phyloP scores from a whole-genome alignment of 2,888 invertebrate genomes.

The Hydropsyche betteni region DNA sequence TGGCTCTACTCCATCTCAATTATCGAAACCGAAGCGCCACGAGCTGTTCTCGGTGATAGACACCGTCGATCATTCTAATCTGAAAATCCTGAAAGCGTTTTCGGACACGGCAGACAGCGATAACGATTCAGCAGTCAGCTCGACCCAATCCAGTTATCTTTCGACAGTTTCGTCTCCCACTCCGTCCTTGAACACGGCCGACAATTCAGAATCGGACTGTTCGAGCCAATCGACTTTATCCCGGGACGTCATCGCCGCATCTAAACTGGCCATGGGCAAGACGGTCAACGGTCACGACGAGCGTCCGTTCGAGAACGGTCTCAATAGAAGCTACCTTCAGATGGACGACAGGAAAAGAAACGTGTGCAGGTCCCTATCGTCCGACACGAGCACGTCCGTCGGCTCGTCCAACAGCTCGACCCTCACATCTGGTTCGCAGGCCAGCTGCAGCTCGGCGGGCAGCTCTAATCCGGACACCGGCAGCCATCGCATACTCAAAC shows the following conservation, averaged over 20 bases:
- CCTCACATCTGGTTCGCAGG: conserved; percentile 77
- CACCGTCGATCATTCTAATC: conserved; percentile 51
- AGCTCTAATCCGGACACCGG: conserved; percentile 72
- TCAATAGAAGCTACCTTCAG: conserved; percentile 33
- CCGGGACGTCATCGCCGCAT: conserved; percentile 62
- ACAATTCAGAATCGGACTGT: conserved; percentile 66
- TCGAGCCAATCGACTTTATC: conserved; percentile 66
- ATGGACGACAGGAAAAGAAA: conserved; percentile 60
- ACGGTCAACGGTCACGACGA: conserved; percentile 55
- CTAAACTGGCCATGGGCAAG: conserved; percentile 56
- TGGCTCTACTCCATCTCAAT: conserved; percentile 44
- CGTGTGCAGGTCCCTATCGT: conserved; percentile 74
- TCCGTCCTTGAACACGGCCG: conserved; percentile 73
- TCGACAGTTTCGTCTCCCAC: conserved; percentile 80
- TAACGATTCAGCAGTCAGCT: conserved; percentile 89
- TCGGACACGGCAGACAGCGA: conserved; percentile 73
- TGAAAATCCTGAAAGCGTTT: conserved; percentile 43
- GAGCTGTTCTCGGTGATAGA: conserved; percentile 58
- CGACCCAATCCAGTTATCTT: conserved; percentile 80
- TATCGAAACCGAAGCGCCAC: conserved; percentile 52
- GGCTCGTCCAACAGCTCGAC: conserved; percentile 76
- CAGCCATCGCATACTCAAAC: conserved; percentile 76
- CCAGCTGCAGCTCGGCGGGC: conserved; percentile 73
- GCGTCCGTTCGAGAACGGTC: conserved; percentile 41
- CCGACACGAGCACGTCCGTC: conserved; percentile 76